Conservation (phyloP, 2,113 vertebrate genomes). For the Neotoma lepida region DNA sequence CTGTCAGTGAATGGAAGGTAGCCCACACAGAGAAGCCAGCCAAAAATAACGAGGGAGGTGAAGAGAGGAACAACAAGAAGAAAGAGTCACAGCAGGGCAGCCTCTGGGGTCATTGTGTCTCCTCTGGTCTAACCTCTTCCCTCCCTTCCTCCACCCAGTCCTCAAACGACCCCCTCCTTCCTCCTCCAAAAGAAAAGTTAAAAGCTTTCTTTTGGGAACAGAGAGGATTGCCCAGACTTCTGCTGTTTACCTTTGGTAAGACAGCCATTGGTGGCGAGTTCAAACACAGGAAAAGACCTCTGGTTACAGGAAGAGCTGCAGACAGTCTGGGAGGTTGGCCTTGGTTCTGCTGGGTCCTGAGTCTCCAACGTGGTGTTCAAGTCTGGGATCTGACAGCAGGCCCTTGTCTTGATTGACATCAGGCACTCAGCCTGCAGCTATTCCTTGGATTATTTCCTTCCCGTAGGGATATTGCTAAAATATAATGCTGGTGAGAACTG, state of each 20-base stretch:
- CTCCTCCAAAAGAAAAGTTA: conserved; percentile 69
- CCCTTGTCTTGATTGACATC: not conserved
- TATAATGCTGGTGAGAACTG: not conserved
- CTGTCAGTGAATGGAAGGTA: conserved; percentile 55
- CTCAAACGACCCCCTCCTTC: conserved; percentile 67
- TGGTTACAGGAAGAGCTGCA: conserved; percentile 75
- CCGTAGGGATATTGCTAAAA: not conserved
- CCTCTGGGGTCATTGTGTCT: conserved; percentile 62
- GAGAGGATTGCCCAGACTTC: conserved; percentile 65
- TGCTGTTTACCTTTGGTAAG: conserved; percentile 74
- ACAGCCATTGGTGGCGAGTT: conserved; percentile 65
- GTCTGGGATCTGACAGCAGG: not conserved
- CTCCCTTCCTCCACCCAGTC: conserved; percentile 63
- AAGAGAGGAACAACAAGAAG: conserved; percentile 26
- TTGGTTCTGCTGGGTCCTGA: not conserved
- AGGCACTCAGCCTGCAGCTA: not conserved
- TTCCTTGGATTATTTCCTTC: not conserved
- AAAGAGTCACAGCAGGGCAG: conserved; percentile 34
- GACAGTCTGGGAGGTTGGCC: conserved; percentile 50
- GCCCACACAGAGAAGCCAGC: conserved; percentile 13
- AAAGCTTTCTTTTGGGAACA: conserved; percentile 73
- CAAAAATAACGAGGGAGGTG: conserved; percentile 71
- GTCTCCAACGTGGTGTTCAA: conserved; percentile 5
- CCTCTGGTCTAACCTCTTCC: conserved; percentile 63
- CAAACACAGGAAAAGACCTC: conserved; percentile 72